Base-by-base conservation (phyloP, 1,140 invertebrate species). In the Drosophila mojavensis region DNA sequence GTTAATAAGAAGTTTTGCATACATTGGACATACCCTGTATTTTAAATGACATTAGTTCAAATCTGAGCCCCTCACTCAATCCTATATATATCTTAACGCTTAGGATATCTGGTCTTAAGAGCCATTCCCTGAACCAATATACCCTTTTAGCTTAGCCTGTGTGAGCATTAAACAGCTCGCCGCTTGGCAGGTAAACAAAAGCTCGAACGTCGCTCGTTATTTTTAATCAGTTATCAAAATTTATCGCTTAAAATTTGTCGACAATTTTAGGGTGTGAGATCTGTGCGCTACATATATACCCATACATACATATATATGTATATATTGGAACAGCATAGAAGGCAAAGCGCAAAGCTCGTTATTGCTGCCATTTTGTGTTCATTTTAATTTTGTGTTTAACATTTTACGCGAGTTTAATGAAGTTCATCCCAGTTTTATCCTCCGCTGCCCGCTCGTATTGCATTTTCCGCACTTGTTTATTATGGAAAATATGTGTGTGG, bases 161-260 rank as follows among this genome's bases (percentile, higher is more conserved):
- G 24, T 15, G 10, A 5, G 63, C 20, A 33, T 36, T 51, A 10
- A 4, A 4, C 30, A 61, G n/a, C 45, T 17, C 7, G 53, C 39
- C 51, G 33, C 55, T 47, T 66, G 65, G 73, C 75, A 76, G 82
- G 82, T 88, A 71, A 75, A 83, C 69, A 74, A 88, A 48, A 48
- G 47, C 64, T 55, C 30, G 74, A 63, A 76, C 67, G 78, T 68
- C 61, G 83, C 84, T 88, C 79, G 80, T 83, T 88, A 89, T 79
- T 86, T 86, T 86, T 86, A 86, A 86, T 88, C 83, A 86, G 83
- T 66, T 83, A 86, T 89, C 84, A 78, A 79, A 86, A 86, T 86
- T 75, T 78, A 86, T 83, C 54, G 72, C 33, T 73, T 43, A 24
- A 73, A 81, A 86, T 88, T 88, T 88, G 84, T 83, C 76, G 48